These are phyloP conservation scores for Phortica okadai DNA, from an alignment of 2,888 invertebrate genomes.

Conservation along the genomic window DNA sequence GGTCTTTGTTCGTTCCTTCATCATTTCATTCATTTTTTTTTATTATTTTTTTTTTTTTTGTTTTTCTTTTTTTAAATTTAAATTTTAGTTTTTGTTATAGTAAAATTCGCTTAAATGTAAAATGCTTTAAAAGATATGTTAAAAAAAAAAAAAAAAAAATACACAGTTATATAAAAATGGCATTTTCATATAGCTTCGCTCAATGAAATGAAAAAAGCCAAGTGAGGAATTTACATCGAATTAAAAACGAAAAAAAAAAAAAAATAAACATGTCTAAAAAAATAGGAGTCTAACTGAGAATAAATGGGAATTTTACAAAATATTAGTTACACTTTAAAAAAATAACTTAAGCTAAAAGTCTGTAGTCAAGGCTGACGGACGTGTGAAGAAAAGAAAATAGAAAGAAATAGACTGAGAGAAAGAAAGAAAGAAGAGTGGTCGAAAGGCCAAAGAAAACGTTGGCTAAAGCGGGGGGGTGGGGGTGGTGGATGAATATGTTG, in stretches of 20 bases:
- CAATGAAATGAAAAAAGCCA: conserved; percentile 12
- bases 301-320: conserved; percentile 3
- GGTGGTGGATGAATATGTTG: no score
- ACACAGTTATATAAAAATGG: neutral
- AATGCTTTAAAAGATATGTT: neutral
- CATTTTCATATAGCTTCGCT: conserved; percentile 23
- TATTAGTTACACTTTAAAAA: neutral
- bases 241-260: neutral
- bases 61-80: no score
- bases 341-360: neutral
- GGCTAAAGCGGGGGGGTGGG: no score
- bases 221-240: conserved; percentile 4
- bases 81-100: neutral
- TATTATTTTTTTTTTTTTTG: no score
- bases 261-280: conserved; percentile 7
- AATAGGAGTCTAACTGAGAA: neutral
- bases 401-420: no score
- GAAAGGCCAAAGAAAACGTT: no score
- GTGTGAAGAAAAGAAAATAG: no score
- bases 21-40: neutral
- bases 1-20: neutral
- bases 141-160: conserved; percentile 5
- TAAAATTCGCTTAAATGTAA: conserved; percentile 12
- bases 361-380: no score
- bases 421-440: no score